These are phyloP conservation scores for Stenolophus ochropezus DNA, from an alignment of 2,888 invertebrate species.

Conservation along the genomic window DNA sequence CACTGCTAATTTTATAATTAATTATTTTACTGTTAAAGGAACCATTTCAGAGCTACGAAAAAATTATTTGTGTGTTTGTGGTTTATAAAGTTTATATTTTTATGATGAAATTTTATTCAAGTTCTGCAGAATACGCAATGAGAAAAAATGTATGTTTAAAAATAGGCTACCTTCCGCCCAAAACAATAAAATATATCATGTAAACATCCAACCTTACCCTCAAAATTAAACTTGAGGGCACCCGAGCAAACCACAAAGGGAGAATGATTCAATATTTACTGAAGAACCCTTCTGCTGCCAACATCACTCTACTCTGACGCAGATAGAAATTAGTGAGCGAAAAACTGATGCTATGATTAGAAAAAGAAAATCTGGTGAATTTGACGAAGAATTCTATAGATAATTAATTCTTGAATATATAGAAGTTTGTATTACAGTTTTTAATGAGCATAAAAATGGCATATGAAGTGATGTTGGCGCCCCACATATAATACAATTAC, in stretches of 20 bases:
- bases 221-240: not conserved
- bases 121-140: too few species aligned
- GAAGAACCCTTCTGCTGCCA: not conserved
- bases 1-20: too few species aligned
- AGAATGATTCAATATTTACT: not conserved
- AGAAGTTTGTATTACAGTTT: too few species aligned
- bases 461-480: not conserved
- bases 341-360: not conserved
- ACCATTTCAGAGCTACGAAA: too few species aligned
- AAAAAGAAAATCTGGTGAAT: not conserved
- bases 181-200: not conserved
- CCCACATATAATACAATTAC: not conserved
- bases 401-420: too few species aligned
- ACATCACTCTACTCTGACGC: not conserved
- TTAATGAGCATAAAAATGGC: not conserved
- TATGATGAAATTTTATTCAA: too few species aligned
- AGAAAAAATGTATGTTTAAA: too few species aligned
- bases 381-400: too few species aligned
- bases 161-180: not conserved
- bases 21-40: too few species aligned
- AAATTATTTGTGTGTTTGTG: not conserved
- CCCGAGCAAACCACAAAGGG: not conserved
- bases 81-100: too few species aligned
- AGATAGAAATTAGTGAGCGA: not conserved
- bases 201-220: not conserved